Percentiles rank a stretch among this genome's conserved stretches.
Evolutionary conservation across 2,113 vertebrate species (phyloP).

Genomic region (Peromyscus polionotus): DNA sequence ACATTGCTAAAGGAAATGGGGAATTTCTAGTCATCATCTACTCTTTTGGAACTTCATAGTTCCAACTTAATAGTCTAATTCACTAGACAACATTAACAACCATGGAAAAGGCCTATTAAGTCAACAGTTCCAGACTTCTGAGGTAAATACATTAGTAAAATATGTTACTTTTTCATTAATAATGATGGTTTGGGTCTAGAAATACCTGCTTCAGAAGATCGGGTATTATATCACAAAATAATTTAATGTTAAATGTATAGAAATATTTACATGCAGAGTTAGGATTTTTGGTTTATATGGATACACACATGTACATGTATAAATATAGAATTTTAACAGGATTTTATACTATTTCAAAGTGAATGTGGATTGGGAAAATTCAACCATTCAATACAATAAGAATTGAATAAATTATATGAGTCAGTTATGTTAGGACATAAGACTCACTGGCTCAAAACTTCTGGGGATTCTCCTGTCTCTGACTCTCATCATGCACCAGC

Average conservation of each 20-base stretch:
- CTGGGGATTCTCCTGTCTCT: neutral
- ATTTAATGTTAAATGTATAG: conserved; percentile 17
- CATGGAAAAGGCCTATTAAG: neutral
- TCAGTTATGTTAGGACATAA: neutral
- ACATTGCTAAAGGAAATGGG: neutral
- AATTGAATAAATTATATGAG: neutral
- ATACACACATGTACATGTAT: neutral
- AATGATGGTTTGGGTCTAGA: neutral
- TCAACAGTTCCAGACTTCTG: neutral
- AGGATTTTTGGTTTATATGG: neutral
- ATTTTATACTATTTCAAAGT: neutral
- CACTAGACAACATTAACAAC: conserved; percentile 48
- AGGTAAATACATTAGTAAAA: conserved; percentile 37
- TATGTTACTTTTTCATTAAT: neutral
- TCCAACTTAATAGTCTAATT: conserved; percentile 46
- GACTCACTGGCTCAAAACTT: neutral
- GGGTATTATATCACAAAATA: neutral
- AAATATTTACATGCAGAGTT: neutral
- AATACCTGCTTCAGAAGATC: neutral
- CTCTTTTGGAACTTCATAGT: conserved; percentile 12
- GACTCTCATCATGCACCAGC: neutral
- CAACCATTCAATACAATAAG: neutral
- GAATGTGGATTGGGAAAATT: neutral
- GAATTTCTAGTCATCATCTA: conserved; percentile 40
- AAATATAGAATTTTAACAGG: neutral